Base-by-base conservation (phyloP, 2,888 invertebrate species). In the Trilocha varians region DNA sequence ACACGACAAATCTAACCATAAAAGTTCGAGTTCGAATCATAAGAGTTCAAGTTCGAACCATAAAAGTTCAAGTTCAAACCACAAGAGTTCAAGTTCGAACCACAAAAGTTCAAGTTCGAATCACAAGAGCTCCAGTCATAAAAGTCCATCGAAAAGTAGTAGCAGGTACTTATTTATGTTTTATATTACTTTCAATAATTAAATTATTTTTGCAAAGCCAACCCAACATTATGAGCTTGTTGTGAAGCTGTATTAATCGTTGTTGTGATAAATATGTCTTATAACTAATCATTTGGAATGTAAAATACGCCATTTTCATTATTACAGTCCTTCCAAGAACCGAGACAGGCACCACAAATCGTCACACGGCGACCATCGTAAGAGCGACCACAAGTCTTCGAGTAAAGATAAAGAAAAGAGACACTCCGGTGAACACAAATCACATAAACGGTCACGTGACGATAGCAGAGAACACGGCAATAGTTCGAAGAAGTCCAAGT, bases 401-500 rank as follows among this genome's bases (percentile, higher is more conserved):
- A 60, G 67, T 63, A 78, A 76, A 58, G 76, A 78, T 52, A 18
- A 18, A 18, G 72, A 74, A 57, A 79, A 70, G 65, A 70, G 65
- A 45, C 66, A 65, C 62, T 68, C 70, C 39, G 49, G 54, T 52
- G 71, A 74, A 48, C 65, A 65, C 55, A 71, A 70, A 50, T 82
- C 87, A 34, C 85, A 88, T 58, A 95, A 95, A 72, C 89, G 95
- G 35, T 89, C 92, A 33, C 89, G 94, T 16, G 94, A 94, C 45
- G 92, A 91, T 53, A 92, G 92, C 64, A 87, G 88, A 39, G 93
- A 93, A 36, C 85, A 87, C 45, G 87, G 80, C 44, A 87, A 88
- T 64, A 89, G 90, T 48, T 83, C 91, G 40, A 94, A 94, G 73
- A 93, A 88, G 76, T 87, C 91, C 18, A 92, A 85, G 88, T 91